Evolutionary conservation across 35 echinoderm and acorn worm species (phyloP), one percentile per base, ranked within the genome.

Genomic region (Stichopus chloronotus): DNA sequence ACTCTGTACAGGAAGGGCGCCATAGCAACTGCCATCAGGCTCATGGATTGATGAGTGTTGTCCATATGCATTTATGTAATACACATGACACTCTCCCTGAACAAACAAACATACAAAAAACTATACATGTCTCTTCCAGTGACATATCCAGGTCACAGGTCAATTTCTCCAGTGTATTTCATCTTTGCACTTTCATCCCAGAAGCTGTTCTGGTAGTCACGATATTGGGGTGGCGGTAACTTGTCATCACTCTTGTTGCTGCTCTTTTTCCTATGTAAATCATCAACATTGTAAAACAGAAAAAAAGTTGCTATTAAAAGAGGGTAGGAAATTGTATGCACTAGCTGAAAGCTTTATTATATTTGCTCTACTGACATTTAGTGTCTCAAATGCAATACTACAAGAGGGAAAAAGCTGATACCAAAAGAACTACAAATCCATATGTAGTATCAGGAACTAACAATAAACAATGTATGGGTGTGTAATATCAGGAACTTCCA

Each of bases 81-180:
- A 84, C 58, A 84, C 68, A 72, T n/a, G 21, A 2, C 1, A 74
- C 13, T n/a, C 13, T 74, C 69, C 19, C 22, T 83, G 22, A 53
- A 14, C 55, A 85, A 58, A 9, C 10, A 22, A 11, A 85, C n/a
- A 20, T 58, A 56, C 7, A 85, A 6, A 56, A 85, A 43, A 43
- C 30, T 43, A 43, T 43, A 43, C 13, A 58, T 85, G 82, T 58
- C 57, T 58, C 57, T 9, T 21, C 55, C 55, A 52, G 80, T n/a
- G 12, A 55, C 43, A 52, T 25, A 53, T 55, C 10, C 56, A 83
- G 90, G 93, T 94, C 94, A 94, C 72, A 97, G 94, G 84, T 97
- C 95, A 56, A 97, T 93, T 86, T 97, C 95, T 58, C 95, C 95
- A 5, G 93, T 97, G 74, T 97, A 97, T 94, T 94, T 97, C 90